Evolutionary conservation across 1,140 invertebrate genomes (phyloP).

Genomic region (Metaphire vulgaris): DNA sequence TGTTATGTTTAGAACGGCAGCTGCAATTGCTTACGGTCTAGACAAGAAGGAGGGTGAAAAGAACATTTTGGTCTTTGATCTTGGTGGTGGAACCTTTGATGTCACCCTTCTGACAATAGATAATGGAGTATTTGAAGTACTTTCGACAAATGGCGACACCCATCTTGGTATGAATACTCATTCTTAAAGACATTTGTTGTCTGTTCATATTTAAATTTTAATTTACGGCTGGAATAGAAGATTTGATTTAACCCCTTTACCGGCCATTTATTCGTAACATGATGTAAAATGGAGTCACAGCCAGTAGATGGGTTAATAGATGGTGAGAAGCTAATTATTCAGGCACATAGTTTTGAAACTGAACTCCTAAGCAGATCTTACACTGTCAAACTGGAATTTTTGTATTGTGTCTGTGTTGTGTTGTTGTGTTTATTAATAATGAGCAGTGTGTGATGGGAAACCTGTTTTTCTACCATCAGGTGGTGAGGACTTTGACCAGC

Average conservation of each 20-base stretch:
- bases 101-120: constrained; percentile 98
- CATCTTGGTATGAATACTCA: constrained; percentile 62
- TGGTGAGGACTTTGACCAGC: constrained; percentile 97
- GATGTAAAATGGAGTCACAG: too few species aligned
- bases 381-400: too few species aligned
- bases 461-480: constrained; percentile 52
- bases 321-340: too few species aligned
- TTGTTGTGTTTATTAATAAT: too few species aligned
- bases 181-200: neutral
- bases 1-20: constrained; percentile 66
- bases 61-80: constrained; percentile 93
- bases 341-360: too few species aligned
- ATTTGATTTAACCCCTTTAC: neutral
- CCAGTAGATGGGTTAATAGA: too few species aligned
- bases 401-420: too few species aligned
- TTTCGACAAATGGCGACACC: constrained; percentile 97
- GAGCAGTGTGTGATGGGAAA: too few species aligned
- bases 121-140: constrained; percentile 82
- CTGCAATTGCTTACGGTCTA: constrained; percentile 97
- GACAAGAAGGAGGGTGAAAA: constrained; percentile 99
- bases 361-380: too few species aligned
- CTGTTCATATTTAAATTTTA: neutral
- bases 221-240: neutral
- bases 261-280: neutral
- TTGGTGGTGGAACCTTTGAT: too few species aligned